Conservation (phyloP, 2,888 invertebrate genomes). For the Epirrhoe tristata region DNA sequence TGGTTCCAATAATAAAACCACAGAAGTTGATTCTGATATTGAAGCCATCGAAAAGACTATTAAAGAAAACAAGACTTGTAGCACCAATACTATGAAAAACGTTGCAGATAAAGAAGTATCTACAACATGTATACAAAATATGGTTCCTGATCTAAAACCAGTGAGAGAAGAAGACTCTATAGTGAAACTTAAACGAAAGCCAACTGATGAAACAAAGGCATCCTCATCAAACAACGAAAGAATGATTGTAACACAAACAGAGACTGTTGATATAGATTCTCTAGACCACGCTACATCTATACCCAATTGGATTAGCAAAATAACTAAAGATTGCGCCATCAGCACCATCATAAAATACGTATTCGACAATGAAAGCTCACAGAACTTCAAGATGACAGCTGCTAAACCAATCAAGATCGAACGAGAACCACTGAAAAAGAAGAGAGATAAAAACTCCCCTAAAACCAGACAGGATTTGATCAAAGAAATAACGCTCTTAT, state of each 20-base stretch:
- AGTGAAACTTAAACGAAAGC: conserved; percentile 9
- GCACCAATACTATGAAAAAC: conserved; percentile 30
- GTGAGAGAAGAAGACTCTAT: conserved; percentile 6
- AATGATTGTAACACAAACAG: conserved; percentile 36
- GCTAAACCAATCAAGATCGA: conserved; percentile 35
- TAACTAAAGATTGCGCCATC: conserved; percentile 53
- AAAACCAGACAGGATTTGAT: conserved; percentile 51
- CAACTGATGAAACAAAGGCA: conserved; percentile 26
- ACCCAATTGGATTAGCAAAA: conserved; percentile 50
- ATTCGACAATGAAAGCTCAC: conserved; percentile 41
- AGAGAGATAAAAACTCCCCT: conserved; percentile 23
- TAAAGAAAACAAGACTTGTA: conserved; percentile 20
- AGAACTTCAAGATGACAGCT: conserved; percentile 39
- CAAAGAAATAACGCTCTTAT: conserved; percentile 51
- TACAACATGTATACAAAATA: conserved; percentile 10
- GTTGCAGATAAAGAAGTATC: conserved; percentile 26
- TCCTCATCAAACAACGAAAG: conserved; percentile 22
- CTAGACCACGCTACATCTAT: conserved; percentile 52
- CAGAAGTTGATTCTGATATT: conserved; percentile 42
- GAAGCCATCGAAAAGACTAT: conserved; percentile 30
- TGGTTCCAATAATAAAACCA: conserved; percentile 48
- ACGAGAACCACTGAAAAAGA: conserved; percentile 37
- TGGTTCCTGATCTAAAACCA: conserved; percentile 12
- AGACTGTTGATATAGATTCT: conserved; percentile 33
- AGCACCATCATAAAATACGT: conserved; percentile 53